A percentile compares a stretch with the other conserved stretches of the same genome.
These are phyloP conservation scores for Drosophila fungiperda DNA, from an alignment of 2,888 invertebrate species.

Conservation along the genomic window DNA sequence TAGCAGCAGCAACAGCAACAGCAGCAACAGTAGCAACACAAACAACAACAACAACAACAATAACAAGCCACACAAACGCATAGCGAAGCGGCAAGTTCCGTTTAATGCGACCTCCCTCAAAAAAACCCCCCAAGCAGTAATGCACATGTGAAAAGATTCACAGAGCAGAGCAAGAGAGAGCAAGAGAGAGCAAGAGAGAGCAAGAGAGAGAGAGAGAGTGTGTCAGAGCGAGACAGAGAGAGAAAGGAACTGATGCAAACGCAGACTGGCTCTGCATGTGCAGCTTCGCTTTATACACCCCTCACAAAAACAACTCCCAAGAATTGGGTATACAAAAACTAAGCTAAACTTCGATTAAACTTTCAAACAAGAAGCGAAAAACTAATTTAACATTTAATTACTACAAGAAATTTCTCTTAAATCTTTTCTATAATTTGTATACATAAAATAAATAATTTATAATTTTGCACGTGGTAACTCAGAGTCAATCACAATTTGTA, in stretches of 20 bases:
- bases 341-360: too few species aligned
- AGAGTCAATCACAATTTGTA: not conserved
- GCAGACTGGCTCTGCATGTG: constrained; percentile 44
- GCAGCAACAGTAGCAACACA: constrained; percentile 58
- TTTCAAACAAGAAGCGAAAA: not conserved
- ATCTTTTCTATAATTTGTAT: not conserved
- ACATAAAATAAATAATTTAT: not conserved
- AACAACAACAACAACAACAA: constrained; percentile 22
- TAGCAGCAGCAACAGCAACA: constrained; percentile 30
- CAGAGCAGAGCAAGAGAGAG: not conserved
- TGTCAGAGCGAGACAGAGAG: not conserved
- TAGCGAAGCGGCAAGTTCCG: constrained; percentile 79
- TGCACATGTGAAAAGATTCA: constrained; percentile 69
- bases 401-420: not conserved
- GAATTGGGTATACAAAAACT: not conserved
- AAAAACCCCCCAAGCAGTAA: constrained; percentile 45
- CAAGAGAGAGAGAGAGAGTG: not conserved
- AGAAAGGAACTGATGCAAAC: constrained; percentile 5
- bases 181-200: constrained; percentile 1
- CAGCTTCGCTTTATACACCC: constrained; percentile 54
- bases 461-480: constrained; percentile 17
- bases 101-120: constrained; percentile 67
- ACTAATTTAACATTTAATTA: not conserved
- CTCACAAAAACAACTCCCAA: not conserved
- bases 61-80: constrained; percentile 69